A percentile compares a stretch with the other conserved stretches of the same genome.
Conservation (phyloP, 1,140 invertebrate genomes). For the Formica exsecta region DNA sequence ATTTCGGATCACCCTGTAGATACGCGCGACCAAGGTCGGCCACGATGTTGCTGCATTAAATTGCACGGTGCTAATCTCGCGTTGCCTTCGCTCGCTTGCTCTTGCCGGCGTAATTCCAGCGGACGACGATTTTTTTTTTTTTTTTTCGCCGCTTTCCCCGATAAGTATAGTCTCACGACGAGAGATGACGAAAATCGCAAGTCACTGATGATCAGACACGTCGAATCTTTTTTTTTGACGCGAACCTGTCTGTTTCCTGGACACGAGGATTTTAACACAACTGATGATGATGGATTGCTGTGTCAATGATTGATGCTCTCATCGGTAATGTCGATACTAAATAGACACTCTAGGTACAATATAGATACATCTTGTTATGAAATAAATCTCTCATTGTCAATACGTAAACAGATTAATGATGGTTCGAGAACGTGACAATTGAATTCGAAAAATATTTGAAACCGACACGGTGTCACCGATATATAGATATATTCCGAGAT, state of each 20-base stretch:
- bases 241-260: background rate
- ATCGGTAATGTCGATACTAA: constrained; percentile 5
- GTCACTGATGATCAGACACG: constrained; percentile 43
- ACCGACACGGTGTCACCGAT: background rate
- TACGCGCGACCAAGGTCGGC: constrained; percentile 13
- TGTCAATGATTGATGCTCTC: constrained; percentile 30
- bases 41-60: constrained; percentile 64
- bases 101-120: constrained; percentile 46
- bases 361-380: background rate
- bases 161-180: constrained; percentile 31
- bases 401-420: constrained; percentile 10
- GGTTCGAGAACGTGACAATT: constrained; percentile 7
- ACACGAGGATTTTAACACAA: constrained; percentile 7
- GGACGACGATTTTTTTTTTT: background rate
- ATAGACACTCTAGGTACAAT: background rate
- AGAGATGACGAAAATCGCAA: constrained; percentile 17
- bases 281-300: constrained; percentile 24
- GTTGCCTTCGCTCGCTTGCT: background rate
- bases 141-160: constrained; percentile 28
- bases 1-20: constrained; percentile 32
- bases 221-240: background rate
- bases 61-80: constrained; percentile 70
- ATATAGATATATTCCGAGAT: constrained; percentile 51
- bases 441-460: background rate
- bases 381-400: background rate